Percentiles rank a stretch among this genome's conserved stretches.
Conservation (phyloP, 2,113 vertebrate species). For the Engystomops pustulosus region DNA sequence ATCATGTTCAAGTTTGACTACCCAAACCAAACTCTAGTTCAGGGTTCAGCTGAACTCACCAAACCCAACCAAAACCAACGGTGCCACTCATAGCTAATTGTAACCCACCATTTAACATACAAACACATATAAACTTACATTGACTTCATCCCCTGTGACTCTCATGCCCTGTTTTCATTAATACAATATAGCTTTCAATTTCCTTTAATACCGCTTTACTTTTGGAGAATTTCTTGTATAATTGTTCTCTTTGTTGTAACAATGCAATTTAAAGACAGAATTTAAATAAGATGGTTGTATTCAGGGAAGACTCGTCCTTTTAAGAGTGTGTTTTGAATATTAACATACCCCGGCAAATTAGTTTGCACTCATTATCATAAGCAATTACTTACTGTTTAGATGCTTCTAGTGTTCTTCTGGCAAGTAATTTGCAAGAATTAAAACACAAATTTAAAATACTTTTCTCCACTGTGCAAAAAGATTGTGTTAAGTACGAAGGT, state of each 20-base stretch:
- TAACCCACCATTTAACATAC: background rate
- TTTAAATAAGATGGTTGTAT: slow-evolving; percentile 72
- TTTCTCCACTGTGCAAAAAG: slow-evolving; percentile 62
- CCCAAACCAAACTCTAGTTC: too few species aligned
- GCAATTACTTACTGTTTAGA: slow-evolving; percentile 85
- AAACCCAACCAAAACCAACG: too few species aligned
- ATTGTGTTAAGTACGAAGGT: slow-evolving; percentile 51
- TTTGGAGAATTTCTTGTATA: slow-evolving; percentile 54
- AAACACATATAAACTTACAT: background rate
- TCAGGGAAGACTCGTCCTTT: slow-evolving; percentile 73
- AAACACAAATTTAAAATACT: slow-evolving; percentile 69
- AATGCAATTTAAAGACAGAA: slow-evolving; percentile 67
- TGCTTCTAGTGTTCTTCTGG: slow-evolving; percentile 77
- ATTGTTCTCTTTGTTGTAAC: slow-evolving; percentile 64
- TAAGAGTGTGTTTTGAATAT: slow-evolving; percentile 78
- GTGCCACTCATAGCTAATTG: too few species aligned
- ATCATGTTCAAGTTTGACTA: too few species aligned
- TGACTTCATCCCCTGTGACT: background rate
- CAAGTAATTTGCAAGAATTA: slow-evolving; percentile 79
- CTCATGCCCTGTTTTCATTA: background rate
- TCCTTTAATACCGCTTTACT: slow-evolving; percentile 48
- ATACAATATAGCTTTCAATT: slow-evolving; percentile 42
- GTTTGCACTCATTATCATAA: slow-evolving; percentile 84
- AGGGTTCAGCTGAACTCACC: too few species aligned
- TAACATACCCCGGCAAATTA: slow-evolving; percentile 85